phyloP scores from a whole-genome alignment of 2,113 vertebrate genomes.

The Anguilla rostrata region DNA sequence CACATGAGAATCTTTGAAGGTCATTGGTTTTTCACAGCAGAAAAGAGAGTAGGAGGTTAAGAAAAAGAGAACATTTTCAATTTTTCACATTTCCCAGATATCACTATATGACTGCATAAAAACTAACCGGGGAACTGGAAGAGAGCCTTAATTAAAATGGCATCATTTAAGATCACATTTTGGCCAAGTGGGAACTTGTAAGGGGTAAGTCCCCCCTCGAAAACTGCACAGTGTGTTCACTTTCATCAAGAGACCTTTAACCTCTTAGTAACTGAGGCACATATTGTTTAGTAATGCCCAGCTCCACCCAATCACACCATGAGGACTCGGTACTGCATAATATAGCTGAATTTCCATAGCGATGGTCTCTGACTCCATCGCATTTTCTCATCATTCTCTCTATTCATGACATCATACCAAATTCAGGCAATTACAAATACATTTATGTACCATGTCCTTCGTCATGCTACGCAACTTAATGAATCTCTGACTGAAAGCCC shows the following conservation, averaged over 20 bases:
- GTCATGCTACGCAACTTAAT: neutral
- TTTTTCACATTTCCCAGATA: neutral
- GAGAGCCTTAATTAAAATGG: neutral
- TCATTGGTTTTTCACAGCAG: neutral
- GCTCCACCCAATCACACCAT: neutral
- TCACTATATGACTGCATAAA: neutral
- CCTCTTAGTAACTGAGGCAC: neutral
- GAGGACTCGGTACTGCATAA: neutral
- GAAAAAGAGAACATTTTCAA: too few relatives aligned
- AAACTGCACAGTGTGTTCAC: neutral
- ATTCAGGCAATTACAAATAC: neutral
- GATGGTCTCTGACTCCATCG: constrained; percentile 22
- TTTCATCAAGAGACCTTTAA: neutral
- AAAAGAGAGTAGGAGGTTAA: neutral
- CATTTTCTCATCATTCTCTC: constrained; percentile 39
- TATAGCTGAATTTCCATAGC: neutral
- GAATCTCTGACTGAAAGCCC: neutral
- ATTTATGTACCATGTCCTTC: neutral
- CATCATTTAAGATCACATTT: neutral
- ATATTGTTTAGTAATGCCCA: neutral
- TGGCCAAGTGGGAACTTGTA: neutral
- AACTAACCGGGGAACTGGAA: neutral
- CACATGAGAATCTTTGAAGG: neutral
- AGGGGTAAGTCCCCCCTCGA: neutral
- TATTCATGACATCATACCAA: neutral